Percentiles rank a stretch among this genome's conserved stretches.
phyloP scores from a whole-genome alignment of 53 echinoderm and acorn worm species.

The Zoroaster sp. region DNA sequence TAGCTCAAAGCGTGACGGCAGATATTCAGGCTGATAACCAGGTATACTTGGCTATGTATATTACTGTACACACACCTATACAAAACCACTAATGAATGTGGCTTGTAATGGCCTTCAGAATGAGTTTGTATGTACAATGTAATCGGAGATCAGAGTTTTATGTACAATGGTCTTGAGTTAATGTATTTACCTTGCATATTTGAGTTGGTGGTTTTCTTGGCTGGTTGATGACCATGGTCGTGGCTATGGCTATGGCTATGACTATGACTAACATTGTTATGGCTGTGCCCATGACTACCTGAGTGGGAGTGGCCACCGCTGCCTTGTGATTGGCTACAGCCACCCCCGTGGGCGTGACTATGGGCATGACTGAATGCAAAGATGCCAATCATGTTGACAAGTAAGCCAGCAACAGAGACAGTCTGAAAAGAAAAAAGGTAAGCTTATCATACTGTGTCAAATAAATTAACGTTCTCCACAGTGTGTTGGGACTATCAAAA shows the following conservation, averaged over 20 bases:
- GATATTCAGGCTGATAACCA: no score
- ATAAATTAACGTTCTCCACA: no score
- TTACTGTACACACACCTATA: no score
- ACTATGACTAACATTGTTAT: slow-evolving; percentile 6
- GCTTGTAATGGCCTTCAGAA: no score
- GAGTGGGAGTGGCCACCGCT: slow-evolving; percentile 57
- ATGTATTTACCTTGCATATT: slow-evolving; percentile 92
- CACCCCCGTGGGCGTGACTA: slow-evolving; percentile 65
- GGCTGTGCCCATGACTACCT: slow-evolving; percentile 67
- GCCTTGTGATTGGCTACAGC: slow-evolving; percentile 69
- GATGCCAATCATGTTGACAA: slow-evolving; percentile 96
- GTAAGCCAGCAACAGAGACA: slow-evolving; percentile 88
- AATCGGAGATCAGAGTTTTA: neutral
- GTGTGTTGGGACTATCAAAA: no score
- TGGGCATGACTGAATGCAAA: slow-evolving; percentile 89
- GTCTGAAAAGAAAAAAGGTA: slow-evolving; percentile 80
- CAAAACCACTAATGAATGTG: no score
- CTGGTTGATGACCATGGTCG: neutral
- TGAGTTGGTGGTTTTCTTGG: slow-evolving; percentile 62
- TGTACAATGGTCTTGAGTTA: neutral
- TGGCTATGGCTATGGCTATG: slow-evolving; percentile 63
- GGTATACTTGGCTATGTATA: no score
- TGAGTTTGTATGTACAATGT: no score
- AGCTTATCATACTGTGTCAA: no score
- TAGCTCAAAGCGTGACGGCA: no score